phyloP scores from a whole-genome alignment of 2,113 vertebrate species.

The Chrysochloris asiatica region DNA sequence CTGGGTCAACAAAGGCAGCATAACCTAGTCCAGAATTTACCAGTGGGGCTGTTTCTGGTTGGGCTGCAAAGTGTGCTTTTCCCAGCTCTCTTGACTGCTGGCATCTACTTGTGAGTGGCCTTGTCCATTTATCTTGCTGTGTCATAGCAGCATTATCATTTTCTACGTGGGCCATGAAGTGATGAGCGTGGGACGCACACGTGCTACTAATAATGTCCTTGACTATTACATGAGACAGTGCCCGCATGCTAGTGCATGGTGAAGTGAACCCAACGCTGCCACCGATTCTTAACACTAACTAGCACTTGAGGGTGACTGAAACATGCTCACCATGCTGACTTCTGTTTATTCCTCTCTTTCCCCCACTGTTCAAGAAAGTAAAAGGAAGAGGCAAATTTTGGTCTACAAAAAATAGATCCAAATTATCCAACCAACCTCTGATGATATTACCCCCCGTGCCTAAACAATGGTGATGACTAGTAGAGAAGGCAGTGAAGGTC shows the following conservation, averaged over 20 bases:
- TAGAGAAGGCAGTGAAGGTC: not conserved
- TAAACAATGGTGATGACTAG: not conserved
- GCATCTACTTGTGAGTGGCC: not conserved
- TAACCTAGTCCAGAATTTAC: not conserved
- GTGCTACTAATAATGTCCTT: not conserved
- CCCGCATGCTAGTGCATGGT: not conserved
- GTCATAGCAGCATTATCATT: not conserved
- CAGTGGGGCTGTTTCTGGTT: not conserved
- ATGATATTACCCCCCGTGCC: not conserved
- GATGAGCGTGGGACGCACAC: not conserved
- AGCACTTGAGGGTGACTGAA: not conserved
- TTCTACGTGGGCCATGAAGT: not conserved
- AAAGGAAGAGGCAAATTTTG: not conserved
- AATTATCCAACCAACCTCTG: not conserved
- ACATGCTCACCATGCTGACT: not conserved
- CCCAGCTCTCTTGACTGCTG: not conserved
- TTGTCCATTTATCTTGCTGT: not conserved
- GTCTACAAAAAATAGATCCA: not conserved
- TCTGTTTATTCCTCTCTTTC: not conserved
- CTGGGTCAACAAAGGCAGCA: too few relatives aligned
- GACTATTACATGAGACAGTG: not conserved
- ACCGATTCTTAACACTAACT: not conserved
- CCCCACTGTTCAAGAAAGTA: not conserved
- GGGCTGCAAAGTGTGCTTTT: not conserved
- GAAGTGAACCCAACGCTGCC: not conserved